A percentile compares a stretch with the other conserved stretches of the same genome.
These are phyloP conservation scores for Helogale parvula DNA, from an alignment of 2,113 vertebrate genomes.

Conservation along the genomic window DNA sequence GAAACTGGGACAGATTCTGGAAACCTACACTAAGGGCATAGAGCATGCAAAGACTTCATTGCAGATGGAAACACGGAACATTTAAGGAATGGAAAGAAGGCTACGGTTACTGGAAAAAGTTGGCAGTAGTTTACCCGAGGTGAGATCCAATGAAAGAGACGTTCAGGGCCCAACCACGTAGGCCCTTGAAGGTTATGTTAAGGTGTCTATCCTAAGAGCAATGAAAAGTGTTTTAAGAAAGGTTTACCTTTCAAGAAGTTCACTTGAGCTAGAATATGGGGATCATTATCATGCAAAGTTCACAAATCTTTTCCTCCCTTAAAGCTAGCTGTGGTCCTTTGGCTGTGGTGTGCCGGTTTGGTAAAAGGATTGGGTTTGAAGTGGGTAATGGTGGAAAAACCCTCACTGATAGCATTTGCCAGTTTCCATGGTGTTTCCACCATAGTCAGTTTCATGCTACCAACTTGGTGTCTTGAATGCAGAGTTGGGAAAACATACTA, in stretches of 20 bases:
- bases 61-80: neutral
- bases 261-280: neutral
- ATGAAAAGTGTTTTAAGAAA: neutral
- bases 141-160: neutral
- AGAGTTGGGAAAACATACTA: neutral
- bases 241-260: neutral
- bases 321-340: neutral
- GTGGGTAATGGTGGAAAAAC: neutral
- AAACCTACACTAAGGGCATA: neutral
- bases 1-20: neutral
- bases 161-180: neutral
- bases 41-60: neutral
- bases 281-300: neutral
- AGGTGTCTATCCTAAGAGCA: neutral
- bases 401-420: neutral
- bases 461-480: neutral
- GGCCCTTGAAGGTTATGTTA: neutral
- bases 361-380: accelerated
- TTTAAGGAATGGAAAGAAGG: neutral
- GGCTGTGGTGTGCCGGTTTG: neutral
- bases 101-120: neutral
- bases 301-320: neutral
- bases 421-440: neutral
- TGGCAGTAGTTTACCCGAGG: neutral
- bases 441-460: neutral